Conservation (phyloP, 2,797 vertebrate species). For the Arnoldichthys spilopterus region DNA sequence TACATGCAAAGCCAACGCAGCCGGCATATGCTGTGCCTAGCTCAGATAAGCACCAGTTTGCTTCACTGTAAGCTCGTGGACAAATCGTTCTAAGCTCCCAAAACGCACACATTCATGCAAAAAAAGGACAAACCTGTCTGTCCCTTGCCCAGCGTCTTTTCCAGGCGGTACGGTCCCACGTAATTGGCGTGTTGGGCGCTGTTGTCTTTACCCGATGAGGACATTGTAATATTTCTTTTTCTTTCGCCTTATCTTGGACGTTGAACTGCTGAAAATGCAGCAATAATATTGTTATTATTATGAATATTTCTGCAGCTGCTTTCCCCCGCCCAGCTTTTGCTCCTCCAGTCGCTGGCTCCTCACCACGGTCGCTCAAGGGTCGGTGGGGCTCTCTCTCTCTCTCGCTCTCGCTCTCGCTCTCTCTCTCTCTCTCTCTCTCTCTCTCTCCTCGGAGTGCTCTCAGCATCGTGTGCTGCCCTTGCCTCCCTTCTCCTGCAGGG, state of each 20-base stretch:
- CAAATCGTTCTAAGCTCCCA: background rate
- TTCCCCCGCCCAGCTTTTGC: constrained; percentile 60
- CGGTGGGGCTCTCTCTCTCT: constrained; percentile 57
- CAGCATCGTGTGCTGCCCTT: constrained; percentile 57
- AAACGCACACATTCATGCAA: background rate
- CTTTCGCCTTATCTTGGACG: constrained; percentile 54
- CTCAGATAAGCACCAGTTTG: background rate
- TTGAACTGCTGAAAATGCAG: constrained; percentile 49
- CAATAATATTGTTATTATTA: constrained; percentile 58
- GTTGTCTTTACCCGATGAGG: constrained; percentile 94
- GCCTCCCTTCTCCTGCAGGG: constrained; percentile 40
- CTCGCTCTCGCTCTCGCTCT: constrained; percentile 28
- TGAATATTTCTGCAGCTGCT: constrained; percentile 62
- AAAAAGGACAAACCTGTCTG: constrained; percentile 92
- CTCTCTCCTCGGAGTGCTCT: constrained; percentile 35
- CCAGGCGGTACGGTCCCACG: constrained; percentile 98
- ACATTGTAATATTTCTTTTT: constrained; percentile 76
- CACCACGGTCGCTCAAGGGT: constrained; percentile 52
- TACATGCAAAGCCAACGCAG: constrained; percentile 4
- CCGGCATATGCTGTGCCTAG: background rate
- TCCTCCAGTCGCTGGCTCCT: constrained; percentile 49
- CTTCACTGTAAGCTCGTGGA: background rate
- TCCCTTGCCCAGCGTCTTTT: constrained; percentile 99
- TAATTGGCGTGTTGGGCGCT: constrained; percentile 97
- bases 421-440: constrained; percentile 45